Conservation (phyloP, 2,797 vertebrate species). For the Vireo griseus region DNA sequence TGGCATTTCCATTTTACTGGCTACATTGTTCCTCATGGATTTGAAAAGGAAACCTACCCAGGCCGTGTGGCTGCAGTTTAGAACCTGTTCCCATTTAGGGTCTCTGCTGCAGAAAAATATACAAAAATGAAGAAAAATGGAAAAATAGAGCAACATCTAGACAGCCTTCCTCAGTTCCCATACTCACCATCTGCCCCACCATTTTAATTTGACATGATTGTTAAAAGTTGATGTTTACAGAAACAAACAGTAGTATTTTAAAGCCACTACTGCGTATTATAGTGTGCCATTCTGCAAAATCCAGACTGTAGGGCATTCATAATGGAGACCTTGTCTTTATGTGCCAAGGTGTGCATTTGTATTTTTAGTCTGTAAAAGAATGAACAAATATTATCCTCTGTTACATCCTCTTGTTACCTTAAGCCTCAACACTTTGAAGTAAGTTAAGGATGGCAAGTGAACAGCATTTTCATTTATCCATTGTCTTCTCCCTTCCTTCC, state of each 20-base stretch:
- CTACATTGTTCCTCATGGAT: conserved; percentile 67
- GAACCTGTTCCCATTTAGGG: conserved; percentile 31
- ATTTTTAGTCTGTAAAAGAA: background rate
- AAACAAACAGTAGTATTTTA: background rate
- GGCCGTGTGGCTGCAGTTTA: conserved; percentile 38
- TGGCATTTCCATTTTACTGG: conserved; percentile 73
- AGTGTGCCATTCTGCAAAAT: background rate
- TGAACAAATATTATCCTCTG: background rate
- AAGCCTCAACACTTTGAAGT: background rate
- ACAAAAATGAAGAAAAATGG: background rate
- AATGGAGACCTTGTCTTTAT: background rate
- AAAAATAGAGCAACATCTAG: background rate
- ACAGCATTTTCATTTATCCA: background rate
- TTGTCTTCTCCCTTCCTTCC: background rate
- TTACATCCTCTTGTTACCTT: background rate
- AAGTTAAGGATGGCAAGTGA: background rate
- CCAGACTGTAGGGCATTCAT: background rate
- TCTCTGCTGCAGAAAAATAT: background rate
- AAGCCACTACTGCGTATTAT: background rate
- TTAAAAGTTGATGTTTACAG: background rate
- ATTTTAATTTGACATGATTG: background rate
- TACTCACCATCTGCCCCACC: background rate
- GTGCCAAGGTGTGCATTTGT: background rate
- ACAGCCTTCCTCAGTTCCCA: background rate
- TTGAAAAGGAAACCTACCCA: conserved; percentile 66